Evolutionary conservation across 2,797 vertebrate species (phyloP), one percentile per base, ranked within the genome.

Genomic region (Myripristis murdjan): DNA sequence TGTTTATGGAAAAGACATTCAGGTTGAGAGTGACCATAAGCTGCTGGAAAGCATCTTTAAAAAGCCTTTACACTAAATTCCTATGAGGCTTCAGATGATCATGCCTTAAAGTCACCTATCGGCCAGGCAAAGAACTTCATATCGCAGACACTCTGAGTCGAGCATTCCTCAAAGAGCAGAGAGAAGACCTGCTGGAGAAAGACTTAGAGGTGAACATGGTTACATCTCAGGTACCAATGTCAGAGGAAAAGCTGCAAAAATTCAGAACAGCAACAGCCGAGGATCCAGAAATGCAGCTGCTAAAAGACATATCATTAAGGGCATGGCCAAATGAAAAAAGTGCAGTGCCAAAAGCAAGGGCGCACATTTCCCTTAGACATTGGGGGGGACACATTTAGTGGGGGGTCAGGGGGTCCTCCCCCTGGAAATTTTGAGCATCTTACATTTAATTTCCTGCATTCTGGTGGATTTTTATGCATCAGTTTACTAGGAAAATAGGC

Each of bases 1-100:
- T 53, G 10, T 72, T 0, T 70, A 61, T 41, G 70, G 53, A 9
- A 75, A 9, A 24, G 5, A 54, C 1, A 52, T 66, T 2, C 7
- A 28, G 2, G 65, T 61, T 22, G 37, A 78, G 22, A 65, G 43
- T 43, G 75, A 76, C 15, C 52, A 69, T 24, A 83, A 81, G 16
- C 66, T 49, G 0, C 23, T 69, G 16, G 68, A 77, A 14, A 70
- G 18, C 5, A 54, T 77, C 12, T 62, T 73, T n/a, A 56, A 67
- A 24, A 67, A 68, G 41, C 16, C 39, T 8, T n/a, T 64, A 1
- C 23, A 57, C n/a, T n/a, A n/a, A n/a, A n/a, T n/a, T n/a, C n/a
- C n/a, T n/a, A n/a, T n/a, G n/a, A 59, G 53, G 8, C 31, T 63
- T 3, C 41, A 56, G 11, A 47, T n/a, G 31, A 44, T 31, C 54